Evolutionary conservation across 2,888 invertebrate species (phyloP), one percentile per base, ranked within the genome.

Genomic region (Tinea pellionella): DNA sequence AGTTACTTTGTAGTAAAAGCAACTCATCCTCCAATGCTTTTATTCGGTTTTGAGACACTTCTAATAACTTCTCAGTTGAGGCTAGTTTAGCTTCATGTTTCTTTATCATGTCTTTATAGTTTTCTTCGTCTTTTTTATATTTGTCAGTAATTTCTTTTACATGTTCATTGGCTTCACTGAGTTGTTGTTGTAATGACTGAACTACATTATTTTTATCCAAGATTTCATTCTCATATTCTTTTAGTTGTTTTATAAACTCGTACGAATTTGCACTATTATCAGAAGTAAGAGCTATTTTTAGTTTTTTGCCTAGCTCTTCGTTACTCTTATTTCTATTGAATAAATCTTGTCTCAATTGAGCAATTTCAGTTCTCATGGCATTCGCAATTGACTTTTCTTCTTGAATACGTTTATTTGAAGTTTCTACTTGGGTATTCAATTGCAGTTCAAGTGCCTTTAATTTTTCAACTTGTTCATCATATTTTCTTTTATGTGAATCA

Each of bases 91-190:
- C 84, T 24, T 24, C 24, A 24, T 6, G 2, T 24, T 24, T 24
- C 24, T 24, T 24, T 60, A 80, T 77, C 63, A 67, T 76, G 62
- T 80, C 83, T 64, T 72, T 75, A 3, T 80, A 71, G 68, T 89
- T 89, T 61, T 91, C 90, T 55, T 92, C 93, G 70, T 90, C 92
- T 57, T 91, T 90, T 73, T 95, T 93, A 0, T 96, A 93, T 66
- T 97, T 93, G 66, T 93, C 92, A 71, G 92, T 93, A 78, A 96
- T 96, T 72, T 97, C 96, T 66, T 94, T 93, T 11, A 92, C 90
- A 68, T 95, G 95, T 68, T 93, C 92, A 66, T 92, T 92, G 0
- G 93, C 89, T 42, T 91, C 89, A 66, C 89, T 89, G 59, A 97
- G 75, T 77, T 96, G 94, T 67, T 92, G 91, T 65, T 89, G 89